phyloP scores from a whole-genome alignment of 1,140 invertebrate genomes.

The Cylas formicarius region DNA sequence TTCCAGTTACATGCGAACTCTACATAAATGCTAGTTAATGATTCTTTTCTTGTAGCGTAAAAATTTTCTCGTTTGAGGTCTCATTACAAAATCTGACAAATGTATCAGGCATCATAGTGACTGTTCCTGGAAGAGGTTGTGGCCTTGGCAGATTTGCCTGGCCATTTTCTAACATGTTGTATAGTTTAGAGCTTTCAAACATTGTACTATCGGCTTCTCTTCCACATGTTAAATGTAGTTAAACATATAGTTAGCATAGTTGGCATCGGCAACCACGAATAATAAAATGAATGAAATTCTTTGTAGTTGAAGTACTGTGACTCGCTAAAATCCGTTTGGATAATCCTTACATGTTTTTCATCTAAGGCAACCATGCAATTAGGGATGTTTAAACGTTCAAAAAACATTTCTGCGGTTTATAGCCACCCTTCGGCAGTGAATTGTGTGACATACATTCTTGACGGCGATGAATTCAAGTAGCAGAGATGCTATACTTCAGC shows the following conservation, averaged over 20 bases:
- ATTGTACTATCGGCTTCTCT: too few relatives aligned
- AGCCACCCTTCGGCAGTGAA: too few relatives aligned
- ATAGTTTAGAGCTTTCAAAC: slow-evolving; percentile 4
- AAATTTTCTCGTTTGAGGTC: too few relatives aligned
- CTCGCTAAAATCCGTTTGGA: slow-evolving; percentile 5
- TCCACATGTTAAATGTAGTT: background rate
- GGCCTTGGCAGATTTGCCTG: slow-evolving; percentile 9
- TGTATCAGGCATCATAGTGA: background rate
- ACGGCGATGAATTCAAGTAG: too few relatives aligned
- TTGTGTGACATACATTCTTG: too few relatives aligned
- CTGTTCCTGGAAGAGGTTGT: slow-evolving; percentile 12
- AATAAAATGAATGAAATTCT: slow-evolving; percentile 5
- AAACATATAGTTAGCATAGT: slow-evolving; percentile 3
- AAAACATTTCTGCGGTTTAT: slow-evolving; percentile 11
- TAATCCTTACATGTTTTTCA: slow-evolving; percentile 6
- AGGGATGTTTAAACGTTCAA: slow-evolving; percentile 3
- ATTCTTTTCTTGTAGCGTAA: too few relatives aligned
- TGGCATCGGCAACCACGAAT: background rate
- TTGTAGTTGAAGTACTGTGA: slow-evolving; percentile 10
- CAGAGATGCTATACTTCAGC: too few relatives aligned
- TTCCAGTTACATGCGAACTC: too few relatives aligned
- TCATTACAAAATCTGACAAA: too few relatives aligned
- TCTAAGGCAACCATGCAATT: slow-evolving; percentile 3
- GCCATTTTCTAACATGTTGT: slow-evolving; percentile 9
- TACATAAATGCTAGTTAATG: too few relatives aligned